A percentile compares a stretch with the other conserved stretches of the same genome.
phyloP scores from a whole-genome alignment of 2,797 vertebrate species.

The Amphiprion clarkii region DNA sequence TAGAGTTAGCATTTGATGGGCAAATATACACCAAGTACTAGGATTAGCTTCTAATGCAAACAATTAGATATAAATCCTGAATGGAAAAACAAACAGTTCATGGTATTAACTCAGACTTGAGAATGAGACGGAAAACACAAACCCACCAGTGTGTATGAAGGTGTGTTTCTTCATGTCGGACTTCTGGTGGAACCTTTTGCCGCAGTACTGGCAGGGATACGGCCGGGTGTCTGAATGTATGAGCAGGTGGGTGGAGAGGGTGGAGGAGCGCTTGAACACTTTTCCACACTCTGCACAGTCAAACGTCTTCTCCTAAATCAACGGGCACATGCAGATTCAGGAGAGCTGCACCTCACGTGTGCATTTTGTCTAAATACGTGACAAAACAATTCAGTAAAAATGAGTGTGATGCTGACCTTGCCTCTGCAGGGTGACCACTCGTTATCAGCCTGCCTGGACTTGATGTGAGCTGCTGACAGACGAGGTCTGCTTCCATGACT shows the following conservation, averaged over 20 bases:
- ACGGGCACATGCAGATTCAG: constrained; percentile 8
- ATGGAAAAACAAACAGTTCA: no score
- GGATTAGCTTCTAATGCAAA: no score
- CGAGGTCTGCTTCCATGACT: constrained; percentile 56
- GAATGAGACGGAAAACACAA: background rate
- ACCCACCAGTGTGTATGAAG: constrained; percentile 83
- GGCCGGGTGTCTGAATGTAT: constrained; percentile 83
- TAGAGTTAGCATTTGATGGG: no score
- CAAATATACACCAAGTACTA: no score
- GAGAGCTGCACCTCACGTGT: background rate
- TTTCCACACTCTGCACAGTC: constrained; percentile 80
- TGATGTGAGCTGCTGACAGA: constrained; percentile 43
- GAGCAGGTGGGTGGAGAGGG: constrained; percentile 84
- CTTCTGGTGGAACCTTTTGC: constrained; percentile 87
- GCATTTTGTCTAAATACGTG: background rate
- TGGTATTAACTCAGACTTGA: background rate
- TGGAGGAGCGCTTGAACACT: constrained; percentile 83
- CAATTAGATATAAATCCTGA: no score
- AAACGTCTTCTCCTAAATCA: constrained; percentile 78
- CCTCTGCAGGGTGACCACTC: constrained; percentile 40
- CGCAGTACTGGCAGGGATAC: constrained; percentile 83
- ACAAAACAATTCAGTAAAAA: background rate
- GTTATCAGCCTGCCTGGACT: constrained; percentile 25
- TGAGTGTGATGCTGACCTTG: constrained; percentile 70
- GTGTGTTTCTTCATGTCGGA: constrained; percentile 91